Evolutionary conservation across 2,113 vertebrate genomes (phyloP).

Genomic region (Calcarius ornatus): DNA sequence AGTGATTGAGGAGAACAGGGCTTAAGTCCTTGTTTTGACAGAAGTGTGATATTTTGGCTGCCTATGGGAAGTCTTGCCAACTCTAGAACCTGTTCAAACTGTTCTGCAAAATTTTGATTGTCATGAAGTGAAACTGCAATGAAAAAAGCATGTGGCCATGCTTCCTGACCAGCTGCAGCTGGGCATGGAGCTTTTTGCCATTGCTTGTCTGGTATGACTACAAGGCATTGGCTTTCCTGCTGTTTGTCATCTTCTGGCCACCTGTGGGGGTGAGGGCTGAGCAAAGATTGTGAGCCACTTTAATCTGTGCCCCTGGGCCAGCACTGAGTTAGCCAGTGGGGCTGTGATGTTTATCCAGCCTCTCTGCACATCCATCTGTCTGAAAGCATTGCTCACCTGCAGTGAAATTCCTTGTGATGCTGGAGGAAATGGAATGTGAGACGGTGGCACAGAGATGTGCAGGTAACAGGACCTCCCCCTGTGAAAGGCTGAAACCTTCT

Average conservation of each 20-base stretch:
- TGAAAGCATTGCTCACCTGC: not conserved
- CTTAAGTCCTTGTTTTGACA: not conserved
- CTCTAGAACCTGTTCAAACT: not conserved
- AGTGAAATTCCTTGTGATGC: not conserved
- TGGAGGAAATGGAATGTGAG: not conserved
- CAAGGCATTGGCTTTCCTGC: not conserved
- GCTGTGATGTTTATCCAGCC: not conserved
- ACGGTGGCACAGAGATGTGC: not conserved
- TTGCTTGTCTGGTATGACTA: not conserved
- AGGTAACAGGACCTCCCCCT: not conserved
- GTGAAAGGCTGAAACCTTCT: not conserved
- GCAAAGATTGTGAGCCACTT: not conserved
- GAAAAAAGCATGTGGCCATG: not conserved
- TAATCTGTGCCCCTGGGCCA: not conserved
- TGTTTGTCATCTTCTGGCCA: not conserved
- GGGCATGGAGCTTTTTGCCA: not conserved
- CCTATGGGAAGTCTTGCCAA: not conserved
- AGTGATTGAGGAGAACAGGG: not conserved
- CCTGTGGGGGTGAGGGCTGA: not conserved
- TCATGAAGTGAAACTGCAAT: not conserved
- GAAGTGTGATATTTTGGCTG: not conserved
- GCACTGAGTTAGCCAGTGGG: not conserved
- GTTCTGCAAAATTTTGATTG: not conserved
- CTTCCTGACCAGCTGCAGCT: not conserved
- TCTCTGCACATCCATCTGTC: not conserved